Base-by-base conservation (phyloP, 1,140 invertebrate species). In the Meloidogyne floridensis region DNA sequence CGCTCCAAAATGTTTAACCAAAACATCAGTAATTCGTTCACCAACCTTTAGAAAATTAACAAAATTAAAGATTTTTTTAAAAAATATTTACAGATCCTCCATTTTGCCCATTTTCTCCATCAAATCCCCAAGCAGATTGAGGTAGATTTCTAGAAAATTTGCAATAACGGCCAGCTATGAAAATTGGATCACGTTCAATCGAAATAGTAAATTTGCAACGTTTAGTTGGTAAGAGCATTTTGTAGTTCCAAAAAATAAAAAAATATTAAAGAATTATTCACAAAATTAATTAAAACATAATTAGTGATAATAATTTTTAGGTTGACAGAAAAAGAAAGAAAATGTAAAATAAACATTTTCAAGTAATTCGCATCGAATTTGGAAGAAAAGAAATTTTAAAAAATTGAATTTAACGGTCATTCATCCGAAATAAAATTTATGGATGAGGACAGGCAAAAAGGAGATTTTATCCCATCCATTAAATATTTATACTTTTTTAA, bases 101-200 rank as follows among this genome's bases (percentile, higher is more conserved):
- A 56, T 75, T 75, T 32, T 47, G 32, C 53, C 59, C 7, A 78
- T 72, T 54, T 72, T 83, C 15, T 75, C 81, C n/a, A 71, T 80
- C 81, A 43, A 11, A 77, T 9, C 81, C 77, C 88, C 89, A 89
- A 6, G 89, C 86, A 15, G 83, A 84, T 80, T 89, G 88, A 8
- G 88, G 89, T 4, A 89, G 70, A 42, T 59, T 77, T 72, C 88
- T 75, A 43, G 88, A 89, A 77, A 75, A 89, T 72, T 89, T 89
- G 81, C 87, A 87, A 70, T 89, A 89, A 20, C 88, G 72, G 20
- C 88, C 88, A 73, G 74, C 88, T 69, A 89, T 82, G 74, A 81
- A 89, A 11, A 90, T 74, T 13, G 83, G 53, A 73, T 90, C 87
- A 47, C 88, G 77, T 82, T 89, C 82, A 43, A 88, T 84, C 0